phyloP scores from a whole-genome alignment of 2,888 invertebrate genomes.

The Heliconius hortense region DNA sequence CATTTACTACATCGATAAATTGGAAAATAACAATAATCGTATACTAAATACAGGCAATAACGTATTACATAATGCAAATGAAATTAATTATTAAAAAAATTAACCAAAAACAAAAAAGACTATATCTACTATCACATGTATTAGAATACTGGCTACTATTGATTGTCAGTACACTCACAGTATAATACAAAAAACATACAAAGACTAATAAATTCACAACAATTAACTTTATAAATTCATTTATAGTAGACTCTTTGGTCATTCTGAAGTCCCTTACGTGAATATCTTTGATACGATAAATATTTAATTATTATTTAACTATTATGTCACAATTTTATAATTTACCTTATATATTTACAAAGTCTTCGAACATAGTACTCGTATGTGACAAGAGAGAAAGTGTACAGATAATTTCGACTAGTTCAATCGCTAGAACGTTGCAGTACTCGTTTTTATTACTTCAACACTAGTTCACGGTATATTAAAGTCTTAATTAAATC shows the following conservation, averaged over 20 bases:
- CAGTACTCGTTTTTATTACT: constrained; percentile 41
- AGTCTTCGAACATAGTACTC: constrained; percentile 30
- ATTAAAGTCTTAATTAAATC: constrained; percentile 77
- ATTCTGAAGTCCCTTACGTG: constrained; percentile 46
- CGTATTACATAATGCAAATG: constrained; percentile 30
- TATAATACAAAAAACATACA: constrained; percentile 56
- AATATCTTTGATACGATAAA: constrained; percentile 36
- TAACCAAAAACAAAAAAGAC: constrained; percentile 40
- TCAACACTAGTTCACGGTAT: constrained; percentile 66
- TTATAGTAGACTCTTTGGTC: constrained; percentile 72
- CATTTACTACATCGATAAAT: constrained; percentile 19
- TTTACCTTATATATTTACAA: constrained; percentile 32
- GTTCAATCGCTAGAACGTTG: constrained; percentile 37
- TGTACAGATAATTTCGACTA: constrained; percentile 43
- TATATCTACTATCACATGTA: constrained; percentile 78
- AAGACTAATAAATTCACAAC: constrained; percentile 67
- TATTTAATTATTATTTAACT: constrained; percentile 29
- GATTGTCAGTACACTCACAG: constrained; percentile 57
- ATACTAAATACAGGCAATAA: constrained; percentile 38
- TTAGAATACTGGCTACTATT: constrained; percentile 71
- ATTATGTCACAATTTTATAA: constrained; percentile 34
- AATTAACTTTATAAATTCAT: constrained; percentile 54
- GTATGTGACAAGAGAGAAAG: constrained; percentile 33
- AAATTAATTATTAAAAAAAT: constrained; percentile 47
- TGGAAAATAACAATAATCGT: constrained; percentile 31